Conservation (phyloP, 2,797 vertebrate species). For the Sebastes hubbsi region DNA sequence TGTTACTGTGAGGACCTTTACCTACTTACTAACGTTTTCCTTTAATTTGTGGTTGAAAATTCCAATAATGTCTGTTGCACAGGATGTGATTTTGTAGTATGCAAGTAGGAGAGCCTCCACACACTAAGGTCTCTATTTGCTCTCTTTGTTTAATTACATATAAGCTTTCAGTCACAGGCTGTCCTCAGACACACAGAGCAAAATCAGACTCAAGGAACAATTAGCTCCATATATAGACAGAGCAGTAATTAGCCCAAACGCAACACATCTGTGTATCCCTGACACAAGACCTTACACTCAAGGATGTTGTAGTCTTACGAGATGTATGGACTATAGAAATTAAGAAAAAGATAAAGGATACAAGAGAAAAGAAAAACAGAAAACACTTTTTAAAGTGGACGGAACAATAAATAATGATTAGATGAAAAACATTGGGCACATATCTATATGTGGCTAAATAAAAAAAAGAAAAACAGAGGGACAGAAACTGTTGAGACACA, state of each 20-base stretch:
- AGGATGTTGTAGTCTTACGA: neutral
- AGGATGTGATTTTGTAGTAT: neutral
- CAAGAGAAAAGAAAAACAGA: neutral
- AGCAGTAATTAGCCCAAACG: neutral
- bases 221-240: neutral
- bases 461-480: neutral
- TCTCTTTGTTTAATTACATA: conserved; percentile 1
- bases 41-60: neutral
- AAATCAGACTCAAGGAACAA: conserved; percentile 1
- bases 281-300: neutral
- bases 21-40: neutral
- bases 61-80: neutral
- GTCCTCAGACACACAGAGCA: neutral
- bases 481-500: neutral
- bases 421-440: neutral
- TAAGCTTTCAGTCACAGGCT: neutral
- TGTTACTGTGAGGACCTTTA: neutral
- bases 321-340: neutral
- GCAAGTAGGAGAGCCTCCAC: neutral
- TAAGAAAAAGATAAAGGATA: neutral
- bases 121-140: neutral
- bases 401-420: neutral
- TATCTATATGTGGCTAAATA: neutral
- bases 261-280: neutral
- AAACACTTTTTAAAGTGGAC: neutral